Evolutionary conservation across 2,888 invertebrate genomes (phyloP), one percentile per base, ranked within the genome.

Genomic region (Plutella xylostella): DNA sequence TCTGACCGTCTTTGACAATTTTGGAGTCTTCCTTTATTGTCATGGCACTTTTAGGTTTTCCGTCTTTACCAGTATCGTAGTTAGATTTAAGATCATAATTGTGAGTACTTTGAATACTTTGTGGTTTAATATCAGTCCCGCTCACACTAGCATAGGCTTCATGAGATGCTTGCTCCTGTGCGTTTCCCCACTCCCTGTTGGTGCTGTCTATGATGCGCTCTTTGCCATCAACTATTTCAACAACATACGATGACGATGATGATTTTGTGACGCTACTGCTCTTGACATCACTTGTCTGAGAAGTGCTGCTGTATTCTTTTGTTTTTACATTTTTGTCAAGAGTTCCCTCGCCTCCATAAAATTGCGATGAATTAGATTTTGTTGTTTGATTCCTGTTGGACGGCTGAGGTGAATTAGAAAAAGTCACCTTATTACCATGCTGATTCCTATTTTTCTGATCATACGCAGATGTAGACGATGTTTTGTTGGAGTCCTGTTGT

Each of bases 191-290:
- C 65, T 88, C 87, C 54, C 87, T 85, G 41, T 84, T 85, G 43
- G 87, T 85, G 54, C 82, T 82, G 49, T 88, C 88, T 35, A 88
- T 69, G 34, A 88, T 80, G 31, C 86, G 72, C 68, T 89, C 88
- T 61, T 88, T 88, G 1, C 89, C 89, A 57, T 89, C 88, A 18
- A 88, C 86, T 51, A 88, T 86, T 71, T 90, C 89, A 39, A 89
- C 85, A 22, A 87, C 86, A 57, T 90, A 88, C 14, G 89, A 88
- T 15, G 87, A 86, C 1, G 88, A 87, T 30, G 88, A 85, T 25
- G 87, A 88, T 62, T 89, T 88, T 41, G 83, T 77, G 4, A 83
- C 71, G 46, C 83, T 86, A 48, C 87, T 84, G 53, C 79, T 85
- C 60, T 83, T 83, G 55, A 85, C 72, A 55, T 88, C 85, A 50